These are phyloP conservation scores for Dicycla oo DNA, from an alignment of 2,888 invertebrate species.

Conservation along the genomic window DNA sequence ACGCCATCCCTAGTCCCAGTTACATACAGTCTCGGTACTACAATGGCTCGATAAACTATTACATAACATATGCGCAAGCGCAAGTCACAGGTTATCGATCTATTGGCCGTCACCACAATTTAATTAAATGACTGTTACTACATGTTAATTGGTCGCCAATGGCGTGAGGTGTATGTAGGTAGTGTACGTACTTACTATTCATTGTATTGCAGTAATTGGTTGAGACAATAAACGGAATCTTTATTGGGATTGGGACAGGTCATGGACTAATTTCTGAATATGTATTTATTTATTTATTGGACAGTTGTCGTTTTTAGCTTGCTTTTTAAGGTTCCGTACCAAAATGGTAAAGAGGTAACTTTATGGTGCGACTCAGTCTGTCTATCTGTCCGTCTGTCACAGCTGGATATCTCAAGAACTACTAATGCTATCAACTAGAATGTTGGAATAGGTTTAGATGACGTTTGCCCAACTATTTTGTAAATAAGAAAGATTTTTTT, in stretches of 20 bases:
- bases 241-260: slow-evolving; percentile 49
- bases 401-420: too few relatives aligned
- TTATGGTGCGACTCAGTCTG: too few relatives aligned
- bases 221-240: slow-evolving; percentile 25
- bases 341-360: too few relatives aligned
- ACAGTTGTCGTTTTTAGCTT: neutral
- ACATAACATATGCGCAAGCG: slow-evolving; percentile 52
- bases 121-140: slow-evolving; percentile 55
- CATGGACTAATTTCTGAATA: slow-evolving; percentile 45
- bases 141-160: slow-evolving; percentile 50
- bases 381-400: too few relatives aligned
- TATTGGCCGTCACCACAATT: slow-evolving; percentile 56
- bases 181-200: slow-evolving; percentile 1
- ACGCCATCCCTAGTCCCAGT: slow-evolving; percentile 50
- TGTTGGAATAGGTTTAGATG: too few relatives aligned
- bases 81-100: slow-evolving; percentile 67
- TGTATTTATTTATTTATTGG: slow-evolving; percentile 18
- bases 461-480: too few relatives aligned
- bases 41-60: slow-evolving; percentile 62
- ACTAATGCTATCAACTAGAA: too few relatives aligned
- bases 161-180: slow-evolving; percentile 21
- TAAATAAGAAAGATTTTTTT: too few relatives aligned
- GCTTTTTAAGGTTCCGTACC: too few relatives aligned
- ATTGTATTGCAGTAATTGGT: slow-evolving; percentile 29
- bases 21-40: slow-evolving; percentile 56